Conservation (phyloP, 2,797 vertebrate species). For the Neopelma chrysocephalum region DNA sequence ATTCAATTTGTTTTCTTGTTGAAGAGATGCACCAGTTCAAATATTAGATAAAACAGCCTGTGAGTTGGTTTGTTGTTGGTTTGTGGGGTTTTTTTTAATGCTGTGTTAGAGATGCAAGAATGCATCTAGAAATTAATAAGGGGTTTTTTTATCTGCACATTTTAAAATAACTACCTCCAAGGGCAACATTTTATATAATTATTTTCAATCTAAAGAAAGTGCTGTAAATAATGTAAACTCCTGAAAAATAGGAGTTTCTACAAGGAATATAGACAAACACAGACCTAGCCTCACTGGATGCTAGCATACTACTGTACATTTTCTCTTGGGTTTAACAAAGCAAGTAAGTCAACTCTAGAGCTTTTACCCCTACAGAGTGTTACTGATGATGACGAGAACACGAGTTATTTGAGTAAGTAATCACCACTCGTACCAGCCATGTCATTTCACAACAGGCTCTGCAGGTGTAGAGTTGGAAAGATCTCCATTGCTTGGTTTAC, state of each 20-base stretch:
- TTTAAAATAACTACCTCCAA: slow-evolving; percentile 21
- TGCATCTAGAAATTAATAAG: slow-evolving; percentile 13
- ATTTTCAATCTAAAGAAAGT: slow-evolving; percentile 32
- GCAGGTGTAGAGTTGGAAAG: slow-evolving; percentile 56
- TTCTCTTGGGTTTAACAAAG: slow-evolving; percentile 26
- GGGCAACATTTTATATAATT: neutral
- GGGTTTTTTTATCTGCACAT: neutral
- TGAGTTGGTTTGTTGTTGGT: neutral
- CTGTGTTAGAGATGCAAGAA: slow-evolving; percentile 37
- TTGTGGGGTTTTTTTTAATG: neutral
- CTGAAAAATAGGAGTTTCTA: slow-evolving; percentile 47
- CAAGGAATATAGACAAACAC: neutral
- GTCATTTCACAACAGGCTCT: slow-evolving; percentile 84
- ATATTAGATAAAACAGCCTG: neutral
- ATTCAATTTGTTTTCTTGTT: neutral
- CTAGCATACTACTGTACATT: neutral
- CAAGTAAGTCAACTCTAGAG: slow-evolving; percentile 9
- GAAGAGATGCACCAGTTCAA: slow-evolving; percentile 16
- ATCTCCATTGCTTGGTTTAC: slow-evolving; percentile 78
- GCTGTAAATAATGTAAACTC: slow-evolving; percentile 35
- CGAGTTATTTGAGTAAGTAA: neutral
- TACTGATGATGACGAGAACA: neutral
- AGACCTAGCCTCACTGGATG: neutral
- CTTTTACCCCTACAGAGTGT: neutral
- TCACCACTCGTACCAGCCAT: neutral